Conservation (phyloP, 2,797 vertebrate species). For the Spondyliosoma cantharus region DNA sequence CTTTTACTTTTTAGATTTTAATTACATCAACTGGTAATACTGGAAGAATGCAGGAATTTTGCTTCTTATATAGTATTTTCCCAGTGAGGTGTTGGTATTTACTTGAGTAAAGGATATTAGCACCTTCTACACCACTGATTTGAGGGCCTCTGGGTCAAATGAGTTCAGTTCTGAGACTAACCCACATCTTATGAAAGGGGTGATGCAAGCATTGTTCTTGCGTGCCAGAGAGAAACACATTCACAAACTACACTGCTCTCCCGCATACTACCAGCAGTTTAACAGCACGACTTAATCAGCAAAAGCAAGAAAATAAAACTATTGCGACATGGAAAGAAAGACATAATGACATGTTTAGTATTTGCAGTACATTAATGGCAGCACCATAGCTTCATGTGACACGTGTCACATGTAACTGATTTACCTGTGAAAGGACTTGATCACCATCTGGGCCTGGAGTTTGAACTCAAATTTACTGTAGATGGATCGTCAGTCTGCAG, state of each 20-base stretch:
- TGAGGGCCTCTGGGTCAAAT: not conserved
- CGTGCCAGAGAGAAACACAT: not conserved
- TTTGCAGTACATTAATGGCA: not conserved
- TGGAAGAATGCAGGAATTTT: not conserved
- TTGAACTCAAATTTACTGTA: constrained; percentile 54
- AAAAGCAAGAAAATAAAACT: not conserved
- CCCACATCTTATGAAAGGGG: constrained; percentile 17
- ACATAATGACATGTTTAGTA: not conserved
- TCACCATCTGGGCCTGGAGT: constrained; percentile 47
- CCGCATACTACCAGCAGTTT: not conserved
- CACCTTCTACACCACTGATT: not conserved
- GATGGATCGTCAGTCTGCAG: not conserved
- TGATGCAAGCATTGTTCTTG: not conserved
- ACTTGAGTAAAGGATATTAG: not conserved
- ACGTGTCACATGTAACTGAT: constrained; percentile 52
- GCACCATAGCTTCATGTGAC: not conserved
- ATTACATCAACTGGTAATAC: not conserved
- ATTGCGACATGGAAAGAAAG: not conserved
- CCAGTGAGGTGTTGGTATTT: not conserved
- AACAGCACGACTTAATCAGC: not conserved
- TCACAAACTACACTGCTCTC: not conserved
- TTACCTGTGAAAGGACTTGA: constrained; percentile 9
- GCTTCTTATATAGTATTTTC: not conserved
- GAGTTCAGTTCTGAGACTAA: constrained; percentile 28
- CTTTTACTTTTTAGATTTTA: not conserved